phyloP scores from a whole-genome alignment of 2,797 vertebrate genomes.

The Syncerus caffer region DNA sequence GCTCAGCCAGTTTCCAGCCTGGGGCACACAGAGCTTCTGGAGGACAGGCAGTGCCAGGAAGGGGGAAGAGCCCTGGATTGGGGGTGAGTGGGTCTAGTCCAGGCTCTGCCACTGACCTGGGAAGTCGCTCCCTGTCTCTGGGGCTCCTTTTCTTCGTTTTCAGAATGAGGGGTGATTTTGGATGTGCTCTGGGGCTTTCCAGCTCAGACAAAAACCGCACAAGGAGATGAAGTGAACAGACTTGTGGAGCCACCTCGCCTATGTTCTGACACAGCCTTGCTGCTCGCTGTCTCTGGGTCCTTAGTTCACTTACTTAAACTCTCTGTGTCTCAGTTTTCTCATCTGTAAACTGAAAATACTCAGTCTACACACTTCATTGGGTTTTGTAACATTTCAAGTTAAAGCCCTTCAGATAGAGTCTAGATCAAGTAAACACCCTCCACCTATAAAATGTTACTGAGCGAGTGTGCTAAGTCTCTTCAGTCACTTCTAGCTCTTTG shows the following conservation, averaged over 20 bases:
- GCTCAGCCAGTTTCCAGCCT: neutral
- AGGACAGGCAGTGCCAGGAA: neutral
- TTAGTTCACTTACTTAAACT: neutral
- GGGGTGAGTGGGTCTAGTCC: neutral
- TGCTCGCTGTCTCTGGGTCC: neutral
- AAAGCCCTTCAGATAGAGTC: neutral
- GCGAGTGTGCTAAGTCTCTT: neutral
- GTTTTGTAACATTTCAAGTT: neutral
- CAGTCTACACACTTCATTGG: neutral
- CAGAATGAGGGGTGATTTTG: neutral
- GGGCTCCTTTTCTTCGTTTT: neutral
- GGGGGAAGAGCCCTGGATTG: neutral
- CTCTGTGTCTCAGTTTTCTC: neutral
- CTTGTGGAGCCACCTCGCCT: neutral
- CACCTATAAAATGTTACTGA: neutral
- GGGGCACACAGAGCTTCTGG: neutral
- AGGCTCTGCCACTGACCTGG: neutral
- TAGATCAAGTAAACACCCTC: neutral
- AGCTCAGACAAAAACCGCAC: neutral
- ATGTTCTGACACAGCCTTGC: neutral
- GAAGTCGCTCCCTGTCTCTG: neutral
- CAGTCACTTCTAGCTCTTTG: neutral
- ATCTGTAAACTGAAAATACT: neutral
- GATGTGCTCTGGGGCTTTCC: conserved; percentile 1
- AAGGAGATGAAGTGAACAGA: neutral